These are phyloP conservation scores for Gadus macrocephalus DNA, from an alignment of 2,113 vertebrate species.

Conservation along the genomic window DNA sequence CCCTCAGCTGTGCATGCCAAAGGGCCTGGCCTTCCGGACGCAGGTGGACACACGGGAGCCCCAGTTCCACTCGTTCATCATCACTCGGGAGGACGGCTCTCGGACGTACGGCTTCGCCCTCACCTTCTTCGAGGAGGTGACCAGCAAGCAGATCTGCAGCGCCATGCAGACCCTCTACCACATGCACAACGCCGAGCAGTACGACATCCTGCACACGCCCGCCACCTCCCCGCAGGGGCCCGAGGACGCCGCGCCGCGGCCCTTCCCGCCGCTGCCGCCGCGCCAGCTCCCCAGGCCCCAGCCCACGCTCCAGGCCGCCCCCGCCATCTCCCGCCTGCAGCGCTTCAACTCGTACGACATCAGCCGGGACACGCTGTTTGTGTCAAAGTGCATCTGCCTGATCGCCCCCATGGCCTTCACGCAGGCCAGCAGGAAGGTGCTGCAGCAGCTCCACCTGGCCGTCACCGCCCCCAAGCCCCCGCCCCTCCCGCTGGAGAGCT, in stretches of 20 bases:
- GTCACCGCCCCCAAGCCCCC: conserved; percentile 90
- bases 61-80: conserved; percentile 97
- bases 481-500: conserved; percentile 95
- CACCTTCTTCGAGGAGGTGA: conserved; percentile 98
- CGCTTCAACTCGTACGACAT: conserved; percentile 98
- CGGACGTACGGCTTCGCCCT: conserved; percentile 96
- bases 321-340: conserved; percentile 87
- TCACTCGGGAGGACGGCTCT: conserved; percentile 97
- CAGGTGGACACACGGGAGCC: conserved; percentile 88
- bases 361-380: conserved; percentile 92
- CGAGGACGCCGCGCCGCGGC: conserved; percentile 41
- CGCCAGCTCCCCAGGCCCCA: conserved; percentile 59
- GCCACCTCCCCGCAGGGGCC: conserved; percentile 60
- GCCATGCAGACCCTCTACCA: conserved; percentile 99
- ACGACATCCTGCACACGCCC: conserved; percentile 83
- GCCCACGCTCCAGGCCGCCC: conserved; percentile 75
- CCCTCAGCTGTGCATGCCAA: conserved; percentile 96
- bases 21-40: conserved; percentile 95
- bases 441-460: conserved; percentile 91
- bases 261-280: conserved; percentile 23
- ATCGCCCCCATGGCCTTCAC: conserved; percentile 96
- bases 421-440: conserved; percentile 88
- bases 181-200: conserved; percentile 97
- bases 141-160: conserved; percentile 98
- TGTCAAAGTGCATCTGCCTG: conserved; percentile 97